A percentile compares a stretch with the other conserved stretches of the same genome.
Conservation (phyloP, 2,797 vertebrate species). For the Staurois parvus region DNA sequence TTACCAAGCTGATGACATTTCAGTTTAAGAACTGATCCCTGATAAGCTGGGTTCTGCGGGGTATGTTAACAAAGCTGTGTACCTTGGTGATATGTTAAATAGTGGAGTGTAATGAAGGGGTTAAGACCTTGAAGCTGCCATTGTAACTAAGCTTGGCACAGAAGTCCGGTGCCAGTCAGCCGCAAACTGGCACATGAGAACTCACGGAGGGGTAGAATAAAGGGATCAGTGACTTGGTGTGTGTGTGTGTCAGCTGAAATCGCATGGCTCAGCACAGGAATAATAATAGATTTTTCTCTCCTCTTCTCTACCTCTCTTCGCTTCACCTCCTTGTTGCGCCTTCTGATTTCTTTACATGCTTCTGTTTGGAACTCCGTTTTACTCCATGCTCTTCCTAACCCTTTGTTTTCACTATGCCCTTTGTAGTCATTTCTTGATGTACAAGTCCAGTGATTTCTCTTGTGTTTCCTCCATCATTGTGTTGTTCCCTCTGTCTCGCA, state of each 20-base stretch:
- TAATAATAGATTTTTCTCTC: constrained; percentile 48
- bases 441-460: not conserved
- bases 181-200: constrained; percentile 51
- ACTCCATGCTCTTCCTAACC: not conserved
- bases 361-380: constrained; percentile 5
- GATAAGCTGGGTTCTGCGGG: not conserved
- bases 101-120: not conserved
- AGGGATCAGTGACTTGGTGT: constrained; percentile 56
- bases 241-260: constrained; percentile 45
- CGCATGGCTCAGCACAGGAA: constrained; percentile 45
- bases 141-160: constrained; percentile 18
- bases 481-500: not conserved
- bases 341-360: constrained; percentile 7
- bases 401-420: not conserved
- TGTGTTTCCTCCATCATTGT: not conserved
- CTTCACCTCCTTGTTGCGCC: not conserved
- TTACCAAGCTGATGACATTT: not conserved
- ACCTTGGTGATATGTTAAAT: not conserved
- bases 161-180: constrained; percentile 48
- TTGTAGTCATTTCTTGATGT: not conserved
- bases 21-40: not conserved
- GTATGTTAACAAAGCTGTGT: not conserved
- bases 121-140: constrained; percentile 49
- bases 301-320: constrained; percentile 33
- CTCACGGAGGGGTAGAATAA: constrained; percentile 47